Percentiles rank a stretch among this genome's conserved stretches.
Conservation (phyloP, 2,888 invertebrate genomes). For the Sarcophaga variegata region DNA sequence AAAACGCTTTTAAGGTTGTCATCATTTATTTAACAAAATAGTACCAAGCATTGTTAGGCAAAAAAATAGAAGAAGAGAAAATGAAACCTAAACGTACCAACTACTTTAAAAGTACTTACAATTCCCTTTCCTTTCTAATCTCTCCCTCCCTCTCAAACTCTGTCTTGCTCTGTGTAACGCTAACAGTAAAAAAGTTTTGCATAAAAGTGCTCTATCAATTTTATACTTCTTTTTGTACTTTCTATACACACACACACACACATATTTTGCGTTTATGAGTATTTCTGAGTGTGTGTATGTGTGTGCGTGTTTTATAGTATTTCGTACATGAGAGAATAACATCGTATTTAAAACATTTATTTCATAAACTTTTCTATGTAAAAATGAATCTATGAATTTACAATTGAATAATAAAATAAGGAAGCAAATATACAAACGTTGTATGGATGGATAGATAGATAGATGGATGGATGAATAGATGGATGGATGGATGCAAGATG, state of each 20-base stretch:
- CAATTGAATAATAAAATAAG: constrained; percentile 63
- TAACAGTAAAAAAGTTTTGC: constrained; percentile 39
- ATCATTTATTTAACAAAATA: constrained; percentile 71
- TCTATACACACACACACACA: no score
- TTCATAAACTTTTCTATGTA: constrained; percentile 62
- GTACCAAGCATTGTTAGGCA: constrained; percentile 10
- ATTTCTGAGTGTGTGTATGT: constrained; percentile 8
- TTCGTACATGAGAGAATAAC: constrained; percentile 8
- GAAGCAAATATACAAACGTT: constrained; percentile 20
- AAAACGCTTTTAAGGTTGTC: constrained; percentile 72
- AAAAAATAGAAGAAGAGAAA: not conserved
- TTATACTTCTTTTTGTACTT: constrained; percentile 35
- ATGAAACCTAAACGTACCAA: not conserved
- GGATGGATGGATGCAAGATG: not conserved
- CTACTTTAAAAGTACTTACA: constrained; percentile 53
- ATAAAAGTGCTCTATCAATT: constrained; percentile 56
- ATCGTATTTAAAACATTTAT: constrained; percentile 57
- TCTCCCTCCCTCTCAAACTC: not conserved
- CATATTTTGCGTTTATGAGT: not conserved
- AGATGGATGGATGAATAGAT: not conserved
- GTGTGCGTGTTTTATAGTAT: constrained; percentile 27
- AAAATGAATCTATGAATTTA: constrained; percentile 66
- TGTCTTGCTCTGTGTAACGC: not conserved
- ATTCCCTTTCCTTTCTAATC: constrained; percentile 19
- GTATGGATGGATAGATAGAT: not conserved